Conservation (phyloP, 2,797 vertebrate genomes). For the Spea hammondii region DNA sequence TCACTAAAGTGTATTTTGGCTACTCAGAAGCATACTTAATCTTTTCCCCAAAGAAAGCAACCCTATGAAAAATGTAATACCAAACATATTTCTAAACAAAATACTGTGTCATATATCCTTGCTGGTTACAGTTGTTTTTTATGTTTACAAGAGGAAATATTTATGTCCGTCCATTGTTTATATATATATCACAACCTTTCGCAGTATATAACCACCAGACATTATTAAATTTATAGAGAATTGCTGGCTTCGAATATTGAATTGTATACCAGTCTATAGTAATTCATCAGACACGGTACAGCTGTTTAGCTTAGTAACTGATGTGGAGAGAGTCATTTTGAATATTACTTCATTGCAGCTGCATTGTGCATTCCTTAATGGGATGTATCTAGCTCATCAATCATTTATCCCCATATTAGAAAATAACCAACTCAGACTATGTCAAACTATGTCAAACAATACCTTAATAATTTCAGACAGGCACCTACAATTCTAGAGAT, state of each 20-base stretch:
- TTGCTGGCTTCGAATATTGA: neutral
- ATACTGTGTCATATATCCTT: no score
- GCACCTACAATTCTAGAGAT: no score
- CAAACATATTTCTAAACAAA: no score
- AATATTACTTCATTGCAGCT: neutral
- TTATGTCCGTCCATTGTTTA: neutral
- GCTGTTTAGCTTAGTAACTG: slow-evolving; percentile 2
- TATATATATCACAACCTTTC: neutral
- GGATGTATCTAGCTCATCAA: neutral
- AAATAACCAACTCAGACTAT: neutral
- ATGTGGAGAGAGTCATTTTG: neutral
- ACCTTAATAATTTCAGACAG: neutral
- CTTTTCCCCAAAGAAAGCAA: no score
- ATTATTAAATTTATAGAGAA: neutral
- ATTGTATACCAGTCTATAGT: neutral
- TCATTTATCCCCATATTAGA: neutral
- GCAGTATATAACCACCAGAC: neutral
- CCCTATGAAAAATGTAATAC: no score
- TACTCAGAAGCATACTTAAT: no score
- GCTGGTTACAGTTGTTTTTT: neutral
- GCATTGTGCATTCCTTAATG: neutral
- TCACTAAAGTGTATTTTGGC: no score
- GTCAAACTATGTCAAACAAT: neutral
- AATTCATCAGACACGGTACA: neutral
- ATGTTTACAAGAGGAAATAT: neutral